Evolutionary conservation across 2,797 vertebrate genomes (phyloP).

Genomic region (Loriculus beryllinus): DNA sequence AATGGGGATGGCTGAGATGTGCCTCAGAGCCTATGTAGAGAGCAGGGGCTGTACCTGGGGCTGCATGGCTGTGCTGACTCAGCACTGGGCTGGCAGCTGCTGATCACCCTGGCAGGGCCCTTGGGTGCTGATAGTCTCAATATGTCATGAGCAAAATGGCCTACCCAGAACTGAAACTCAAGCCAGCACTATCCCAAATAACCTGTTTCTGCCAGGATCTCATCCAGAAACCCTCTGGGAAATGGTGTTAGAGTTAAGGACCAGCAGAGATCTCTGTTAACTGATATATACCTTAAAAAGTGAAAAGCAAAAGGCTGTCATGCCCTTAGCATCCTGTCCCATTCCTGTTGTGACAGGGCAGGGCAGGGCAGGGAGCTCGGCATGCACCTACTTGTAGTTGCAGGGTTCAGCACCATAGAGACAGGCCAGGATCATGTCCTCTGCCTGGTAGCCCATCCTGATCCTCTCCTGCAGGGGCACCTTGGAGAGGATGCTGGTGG

Average conservation of each 20-base stretch:
- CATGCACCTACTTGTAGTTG: slow-evolving; percentile 73
- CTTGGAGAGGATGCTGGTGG: slow-evolving; percentile 77
- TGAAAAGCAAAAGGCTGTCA: neutral
- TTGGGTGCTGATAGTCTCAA: fast-evolving
- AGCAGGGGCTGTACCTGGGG: neutral
- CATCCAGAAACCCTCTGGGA: neutral
- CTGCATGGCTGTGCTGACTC: neutral
- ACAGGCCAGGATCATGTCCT: slow-evolving; percentile 80
- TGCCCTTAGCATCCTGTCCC: fast-evolving
- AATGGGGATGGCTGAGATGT: neutral
- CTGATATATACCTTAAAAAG: neutral
- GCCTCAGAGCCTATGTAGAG: neutral
- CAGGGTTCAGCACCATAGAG: slow-evolving; percentile 77
- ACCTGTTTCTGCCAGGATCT: neutral
- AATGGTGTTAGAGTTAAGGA: neutral
- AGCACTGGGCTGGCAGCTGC: neutral
- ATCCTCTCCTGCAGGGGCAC: slow-evolving; percentile 57
- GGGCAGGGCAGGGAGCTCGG: neutral
- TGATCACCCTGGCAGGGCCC: neutral
- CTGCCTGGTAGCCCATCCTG: slow-evolving; percentile 73
- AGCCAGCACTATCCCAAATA: neutral
- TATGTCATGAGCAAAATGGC: fast-evolving
- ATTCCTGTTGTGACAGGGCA: fast-evolving
- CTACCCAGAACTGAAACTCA: neutral
- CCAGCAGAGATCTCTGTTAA: neutral